Evolutionary conservation across 2,888 invertebrate genomes (phyloP), one percentile per base, ranked within the genome.

Genomic region (Labia minor): DNA sequence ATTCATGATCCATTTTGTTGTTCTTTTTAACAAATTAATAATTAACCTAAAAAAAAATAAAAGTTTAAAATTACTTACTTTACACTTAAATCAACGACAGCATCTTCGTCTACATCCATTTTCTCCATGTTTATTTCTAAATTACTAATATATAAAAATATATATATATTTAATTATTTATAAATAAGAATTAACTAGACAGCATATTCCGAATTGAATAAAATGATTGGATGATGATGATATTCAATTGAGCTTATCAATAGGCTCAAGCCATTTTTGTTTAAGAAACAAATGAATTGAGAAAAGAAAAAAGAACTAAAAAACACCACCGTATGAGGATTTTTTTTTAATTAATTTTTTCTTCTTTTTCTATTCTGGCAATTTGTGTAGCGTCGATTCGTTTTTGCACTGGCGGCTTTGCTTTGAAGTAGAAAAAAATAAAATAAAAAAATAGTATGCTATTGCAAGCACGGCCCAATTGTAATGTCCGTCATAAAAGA

Each of bases 21-120:
- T n/a, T n/a, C 4, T 26, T 26, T 6, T 26, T 8, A 6, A 26
- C 26, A 3, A 49, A 49, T 49, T 49, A 49, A 49, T 49, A 49
- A 49, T 49, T 49, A 49, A 49, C 49, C 49, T 49, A 10, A 49
- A 49, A n/a, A n/a, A 8, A n/a, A 49, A 49, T 49, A n/a, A 49
- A 49, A 33, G 49, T 3, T 49, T 49, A 33, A 33, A 33, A 33
- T 3, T 14, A 74, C 78, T 82, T 81, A 90, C 89, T 88, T 86
- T 76, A 92, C 85, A 80, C 92, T 92, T 74, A 93, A 84, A 83
- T 93, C 92, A 74, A 93, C 92, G 72, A 92, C 92, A 75, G 86
- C 85, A 78, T 92, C 81, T 67, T 80, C 91, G 81, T 92, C 91
- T 77, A 90, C 86, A 80, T 92, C 92, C 92, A 92, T 92, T 81